Percentiles rank a stretch among this genome's conserved stretches.
These are phyloP conservation scores for Pilophorus perplexus DNA, from an alignment of 2,888 invertebrate species.

Conservation along the genomic window DNA sequence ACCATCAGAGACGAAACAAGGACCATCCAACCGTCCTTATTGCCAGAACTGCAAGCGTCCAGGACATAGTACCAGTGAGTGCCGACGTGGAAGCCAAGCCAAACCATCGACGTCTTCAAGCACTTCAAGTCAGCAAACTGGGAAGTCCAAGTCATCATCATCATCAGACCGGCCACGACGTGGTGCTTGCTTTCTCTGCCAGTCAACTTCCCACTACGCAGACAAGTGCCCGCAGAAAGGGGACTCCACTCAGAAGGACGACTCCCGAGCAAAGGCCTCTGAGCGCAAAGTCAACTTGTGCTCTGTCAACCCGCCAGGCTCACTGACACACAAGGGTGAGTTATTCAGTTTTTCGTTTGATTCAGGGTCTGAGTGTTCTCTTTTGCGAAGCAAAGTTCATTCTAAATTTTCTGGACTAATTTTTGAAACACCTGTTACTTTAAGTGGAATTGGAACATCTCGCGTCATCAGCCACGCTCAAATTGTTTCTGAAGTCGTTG, in stretches of 20 bases:
- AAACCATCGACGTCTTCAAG: too few relatives aligned
- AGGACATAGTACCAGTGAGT: not conserved
- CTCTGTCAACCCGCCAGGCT: not conserved
- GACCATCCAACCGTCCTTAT: not conserved
- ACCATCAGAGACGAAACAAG: not conserved
- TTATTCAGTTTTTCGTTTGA: conserved; percentile 12
- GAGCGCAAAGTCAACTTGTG: too few relatives aligned
- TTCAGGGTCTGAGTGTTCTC: conserved; percentile 21
- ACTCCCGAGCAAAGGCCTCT: too few relatives aligned
- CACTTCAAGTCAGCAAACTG: too few relatives aligned
- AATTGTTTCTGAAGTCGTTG: not conserved
- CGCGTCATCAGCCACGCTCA: not conserved
- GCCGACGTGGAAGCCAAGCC: not conserved
- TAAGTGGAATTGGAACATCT: conserved; percentile 2
- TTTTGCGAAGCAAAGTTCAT: not conserved
- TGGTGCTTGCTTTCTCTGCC: not conserved
- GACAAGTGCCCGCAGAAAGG: too few relatives aligned
- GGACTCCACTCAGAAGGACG: too few relatives aligned
- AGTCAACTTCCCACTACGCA: too few relatives aligned
- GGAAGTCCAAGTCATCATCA: too few relatives aligned
- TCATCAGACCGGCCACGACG: too few relatives aligned
- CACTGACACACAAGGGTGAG: conserved; percentile 11
- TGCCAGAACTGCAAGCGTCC: not conserved
- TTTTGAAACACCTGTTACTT: not conserved
- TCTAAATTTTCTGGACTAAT: conserved; percentile 1